phyloP scores from a whole-genome alignment of 2,888 invertebrate species.

The Chesias legatella region DNA sequence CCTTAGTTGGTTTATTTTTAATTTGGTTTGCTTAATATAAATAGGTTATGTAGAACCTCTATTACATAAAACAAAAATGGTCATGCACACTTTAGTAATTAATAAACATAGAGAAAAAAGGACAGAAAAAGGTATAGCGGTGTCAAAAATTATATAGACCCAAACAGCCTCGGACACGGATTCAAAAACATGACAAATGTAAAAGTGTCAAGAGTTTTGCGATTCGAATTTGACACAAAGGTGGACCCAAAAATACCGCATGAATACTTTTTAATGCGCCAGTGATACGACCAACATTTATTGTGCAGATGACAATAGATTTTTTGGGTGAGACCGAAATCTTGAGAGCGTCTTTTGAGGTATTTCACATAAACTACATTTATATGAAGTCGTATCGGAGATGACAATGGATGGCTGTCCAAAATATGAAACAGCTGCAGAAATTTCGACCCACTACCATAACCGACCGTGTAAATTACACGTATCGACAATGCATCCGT shows the following conservation, averaged over 20 bases:
- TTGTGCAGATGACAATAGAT: constrained; percentile 68
- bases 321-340: constrained; percentile 68
- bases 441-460: constrained; percentile 53
- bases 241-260: constrained; percentile 71
- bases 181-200: constrained; percentile 60
- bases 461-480: constrained; percentile 68
- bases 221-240: constrained; percentile 59
- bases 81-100: too few relatives aligned
- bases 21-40: too few relatives aligned
- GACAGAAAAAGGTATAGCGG: constrained; percentile 16
- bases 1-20: too few relatives aligned
- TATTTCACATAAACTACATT: constrained; percentile 76
- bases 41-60: too few relatives aligned
- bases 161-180: constrained; percentile 34
- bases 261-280: constrained; percentile 80
- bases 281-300: constrained; percentile 75
- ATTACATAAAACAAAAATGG: too few relatives aligned
- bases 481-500: constrained; percentile 65
- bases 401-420: constrained; percentile 67
- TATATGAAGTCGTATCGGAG: constrained; percentile 75
- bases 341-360: constrained; percentile 70
- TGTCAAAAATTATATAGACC: constrained; percentile 28
- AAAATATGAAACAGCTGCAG: constrained; percentile 71
- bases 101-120: too few relatives aligned
- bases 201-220: constrained; percentile 69